Evolutionary conservation across 2,888 invertebrate genomes (phyloP).

Genomic region (Diplolepis rosae): DNA sequence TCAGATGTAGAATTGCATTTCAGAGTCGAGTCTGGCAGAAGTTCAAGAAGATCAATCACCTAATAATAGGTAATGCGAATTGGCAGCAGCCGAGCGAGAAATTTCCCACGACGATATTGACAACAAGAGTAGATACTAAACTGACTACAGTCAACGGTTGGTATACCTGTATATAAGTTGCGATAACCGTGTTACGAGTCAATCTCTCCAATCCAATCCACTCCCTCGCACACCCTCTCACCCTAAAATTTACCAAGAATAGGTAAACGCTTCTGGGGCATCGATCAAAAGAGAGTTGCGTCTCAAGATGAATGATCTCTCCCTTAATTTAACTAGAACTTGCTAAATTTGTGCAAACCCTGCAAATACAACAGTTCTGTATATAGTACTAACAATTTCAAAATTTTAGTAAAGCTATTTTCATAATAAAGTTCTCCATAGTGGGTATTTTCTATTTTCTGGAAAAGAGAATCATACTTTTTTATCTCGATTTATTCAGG

Average conservation of each 20-base stretch:
- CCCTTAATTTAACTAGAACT: neutral
- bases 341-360: conserved; percentile 18
- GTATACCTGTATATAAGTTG: conserved; percentile 29
- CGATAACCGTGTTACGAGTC: conserved; percentile 59
- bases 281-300: conserved; percentile 41
- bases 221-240: neutral
- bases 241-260: conserved; percentile 47
- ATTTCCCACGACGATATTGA: conserved; percentile 28
- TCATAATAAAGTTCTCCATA: too few relatives aligned
- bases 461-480: too few relatives aligned
- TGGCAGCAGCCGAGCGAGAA: conserved; percentile 23
- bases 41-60: conserved; percentile 15
- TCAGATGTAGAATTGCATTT: neutral
- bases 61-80: conserved; percentile 25
- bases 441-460: too few relatives aligned
- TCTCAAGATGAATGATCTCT: conserved; percentile 31
- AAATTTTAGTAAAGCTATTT: too few relatives aligned
- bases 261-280: conserved; percentile 47
- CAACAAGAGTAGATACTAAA: neutral
- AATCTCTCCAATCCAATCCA: conserved; percentile 54
- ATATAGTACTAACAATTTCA: too few relatives aligned
- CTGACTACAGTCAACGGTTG: neutral
- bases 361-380: too few relatives aligned
- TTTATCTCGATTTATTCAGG: too few relatives aligned
- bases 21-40: neutral